These are phyloP conservation scores for Catocala nupta DNA, from an alignment of 2,888 invertebrate species.

Conservation along the genomic window DNA sequence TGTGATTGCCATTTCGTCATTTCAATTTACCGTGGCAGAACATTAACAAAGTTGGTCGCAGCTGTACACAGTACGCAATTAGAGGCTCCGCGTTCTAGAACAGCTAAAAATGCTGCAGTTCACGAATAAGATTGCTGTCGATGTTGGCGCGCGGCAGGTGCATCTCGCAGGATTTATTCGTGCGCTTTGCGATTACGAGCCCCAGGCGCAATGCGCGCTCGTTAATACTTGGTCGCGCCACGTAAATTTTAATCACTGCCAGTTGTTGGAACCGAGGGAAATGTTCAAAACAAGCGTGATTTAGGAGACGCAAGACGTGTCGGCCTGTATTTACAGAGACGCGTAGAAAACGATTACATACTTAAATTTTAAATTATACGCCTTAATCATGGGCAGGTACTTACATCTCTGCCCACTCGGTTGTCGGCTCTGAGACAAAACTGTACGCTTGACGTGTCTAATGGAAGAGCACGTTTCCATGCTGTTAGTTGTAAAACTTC, in stretches of 20 bases:
- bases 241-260: conserved; percentile 87
- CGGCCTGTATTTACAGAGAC: conserved; percentile 64
- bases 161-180: conserved; percentile 84
- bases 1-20: conserved; percentile 74
- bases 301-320: conserved; percentile 75
- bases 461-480: conserved; percentile 22
- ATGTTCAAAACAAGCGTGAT: conserved; percentile 84
- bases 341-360: conserved; percentile 42
- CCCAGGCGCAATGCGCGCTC: conserved; percentile 79
- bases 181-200: conserved; percentile 75
- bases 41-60: conserved; percentile 45
- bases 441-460: conserved; percentile 24
- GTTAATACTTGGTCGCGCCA: conserved; percentile 85
- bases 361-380: conserved; percentile 21
- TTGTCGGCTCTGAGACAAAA: conserved; percentile 12
- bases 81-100: conserved; percentile 33
- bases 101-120: conserved; percentile 52
- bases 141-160: conserved; percentile 74
- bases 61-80: conserved; percentile 34
- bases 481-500: conserved; percentile 23
- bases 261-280: conserved; percentile 82
- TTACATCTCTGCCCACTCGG: conserved; percentile 10
- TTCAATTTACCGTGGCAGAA: conserved; percentile 55
- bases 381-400: conserved; percentile 10
- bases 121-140: conserved; percentile 41